These are phyloP conservation scores for Perca fluviatilis DNA, from an alignment of 2,113 vertebrate genomes.

Conservation along the genomic window DNA sequence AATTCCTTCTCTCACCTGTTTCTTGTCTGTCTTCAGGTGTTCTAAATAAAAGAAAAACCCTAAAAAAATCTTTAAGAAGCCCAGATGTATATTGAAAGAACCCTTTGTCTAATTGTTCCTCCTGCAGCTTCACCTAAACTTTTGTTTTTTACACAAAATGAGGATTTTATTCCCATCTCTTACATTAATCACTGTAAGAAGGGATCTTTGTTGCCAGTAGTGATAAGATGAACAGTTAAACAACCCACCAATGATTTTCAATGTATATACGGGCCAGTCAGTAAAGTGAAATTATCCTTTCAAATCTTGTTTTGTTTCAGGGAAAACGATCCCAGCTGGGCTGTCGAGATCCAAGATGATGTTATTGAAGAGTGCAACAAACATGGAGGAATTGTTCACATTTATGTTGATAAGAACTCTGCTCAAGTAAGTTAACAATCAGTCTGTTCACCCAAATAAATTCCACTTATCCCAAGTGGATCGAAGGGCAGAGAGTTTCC, in stretches of 20 bases:
- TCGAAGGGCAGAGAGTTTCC: neutral
- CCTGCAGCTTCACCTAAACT: no score
- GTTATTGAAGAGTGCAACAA: constrained; percentile 99
- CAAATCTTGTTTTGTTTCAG: constrained; percentile 71
- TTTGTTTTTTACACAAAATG: no score
- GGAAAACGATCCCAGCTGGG: constrained; percentile 97
- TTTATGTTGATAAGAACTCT: constrained; percentile 98
- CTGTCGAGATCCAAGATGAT: constrained; percentile 97
- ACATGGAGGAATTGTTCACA: constrained; percentile 97
- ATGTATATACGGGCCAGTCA: no score
- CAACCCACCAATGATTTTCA: no score
- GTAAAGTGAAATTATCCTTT: no score
- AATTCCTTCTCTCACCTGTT: no score
- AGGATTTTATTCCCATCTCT: neutral
- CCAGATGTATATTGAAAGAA: no score
- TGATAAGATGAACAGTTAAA: no score
- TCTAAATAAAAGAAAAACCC: no score
- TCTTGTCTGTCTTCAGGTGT: no score
- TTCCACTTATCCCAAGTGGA: neutral
- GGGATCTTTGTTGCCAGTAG: neutral
- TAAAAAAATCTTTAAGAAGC: no score
- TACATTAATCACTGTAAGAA: neutral
- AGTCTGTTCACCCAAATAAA: neutral
- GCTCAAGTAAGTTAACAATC: constrained; percentile 87
- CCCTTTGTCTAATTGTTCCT: no score